Evolutionary conservation across 2,888 invertebrate genomes (phyloP).

Genomic region (Heliconius erato): DNA sequence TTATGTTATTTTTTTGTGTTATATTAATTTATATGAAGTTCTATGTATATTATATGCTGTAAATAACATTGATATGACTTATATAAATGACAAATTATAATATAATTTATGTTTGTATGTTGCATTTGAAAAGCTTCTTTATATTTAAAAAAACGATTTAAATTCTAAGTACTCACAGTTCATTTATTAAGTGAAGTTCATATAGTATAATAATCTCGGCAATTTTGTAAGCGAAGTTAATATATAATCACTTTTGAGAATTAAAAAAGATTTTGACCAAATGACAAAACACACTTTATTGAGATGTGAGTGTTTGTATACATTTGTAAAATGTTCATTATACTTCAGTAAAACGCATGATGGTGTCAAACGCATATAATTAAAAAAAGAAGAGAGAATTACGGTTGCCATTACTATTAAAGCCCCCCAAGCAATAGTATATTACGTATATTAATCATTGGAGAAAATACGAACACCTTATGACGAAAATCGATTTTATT

Average conservation of each 20-base stretch:
- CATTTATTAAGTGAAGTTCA: too few species aligned
- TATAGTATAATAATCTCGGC: too few species aligned
- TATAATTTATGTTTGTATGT: background rate
- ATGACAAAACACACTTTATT: too few species aligned
- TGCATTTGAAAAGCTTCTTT: background rate
- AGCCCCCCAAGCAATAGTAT: background rate
- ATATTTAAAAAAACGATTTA: background rate
- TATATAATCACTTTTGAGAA: too few species aligned
- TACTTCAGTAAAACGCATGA: too few species aligned
- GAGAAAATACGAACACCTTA: background rate
- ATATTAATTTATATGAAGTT: background rate
- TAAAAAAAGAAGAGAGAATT: background rate
- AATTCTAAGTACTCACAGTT: too few species aligned
- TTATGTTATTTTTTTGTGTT: background rate
- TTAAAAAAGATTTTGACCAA: too few species aligned
- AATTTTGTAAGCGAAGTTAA: too few species aligned
- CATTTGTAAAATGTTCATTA: too few species aligned
- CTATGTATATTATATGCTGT: constrained; percentile 1
- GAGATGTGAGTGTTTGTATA: too few species aligned
- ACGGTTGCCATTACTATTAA: background rate
- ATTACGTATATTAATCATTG: constrained; percentile 3
- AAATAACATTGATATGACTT: background rate
- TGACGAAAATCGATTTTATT: background rate
- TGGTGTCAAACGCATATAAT: too few species aligned
- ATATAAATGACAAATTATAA: background rate